A percentile compares a stretch with the other conserved stretches of the same genome.
Evolutionary conservation across 2,888 invertebrate species (phyloP).

Genomic region (Phyllotreta striolata): DNA sequence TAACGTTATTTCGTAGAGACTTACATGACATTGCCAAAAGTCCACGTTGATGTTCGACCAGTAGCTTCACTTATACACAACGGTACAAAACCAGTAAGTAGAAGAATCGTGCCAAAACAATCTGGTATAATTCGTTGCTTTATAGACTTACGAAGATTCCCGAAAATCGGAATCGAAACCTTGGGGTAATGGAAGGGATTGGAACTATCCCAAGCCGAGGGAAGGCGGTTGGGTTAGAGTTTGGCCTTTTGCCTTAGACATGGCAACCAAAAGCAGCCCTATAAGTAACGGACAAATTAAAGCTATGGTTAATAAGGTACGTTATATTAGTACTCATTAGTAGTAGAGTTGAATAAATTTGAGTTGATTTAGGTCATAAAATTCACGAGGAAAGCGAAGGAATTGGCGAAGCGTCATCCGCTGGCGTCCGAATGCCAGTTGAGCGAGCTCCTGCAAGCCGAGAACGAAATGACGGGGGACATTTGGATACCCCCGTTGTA

Average conservation of each 20-base stretch:
- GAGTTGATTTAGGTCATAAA: conserved; percentile 57
- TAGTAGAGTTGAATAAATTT: neutral
- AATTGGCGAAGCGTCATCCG: conserved; percentile 62
- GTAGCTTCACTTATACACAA: conserved; percentile 35
- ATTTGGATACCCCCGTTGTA: conserved; percentile 66
- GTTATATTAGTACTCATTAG: conserved; percentile 16
- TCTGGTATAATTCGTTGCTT: conserved; percentile 9
- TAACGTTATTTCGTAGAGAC: conserved; percentile 38
- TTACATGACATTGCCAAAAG: conserved; percentile 51
- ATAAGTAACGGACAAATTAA: conserved; percentile 44
- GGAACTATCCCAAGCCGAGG: conserved; percentile 69
- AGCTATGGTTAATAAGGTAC: conserved; percentile 55
- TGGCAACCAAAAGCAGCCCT: conserved; percentile 38
- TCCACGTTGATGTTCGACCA: conserved; percentile 43
- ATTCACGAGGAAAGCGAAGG: conserved; percentile 62
- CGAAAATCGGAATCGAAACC: conserved; percentile 61
- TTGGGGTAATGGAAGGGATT: conserved; percentile 79
- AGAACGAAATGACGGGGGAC: conserved; percentile 62
- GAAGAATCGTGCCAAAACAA: neutral
- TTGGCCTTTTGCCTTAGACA: conserved; percentile 67
- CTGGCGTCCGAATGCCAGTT: conserved; percentile 63
- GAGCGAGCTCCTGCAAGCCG: conserved; percentile 61
- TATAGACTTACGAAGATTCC: conserved; percentile 54
- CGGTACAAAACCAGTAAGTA: conserved; percentile 45
- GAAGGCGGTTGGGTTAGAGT: conserved; percentile 82